Base-by-base conservation (phyloP, 2,888 invertebrate genomes). In the Pammene aurita region DNA sequence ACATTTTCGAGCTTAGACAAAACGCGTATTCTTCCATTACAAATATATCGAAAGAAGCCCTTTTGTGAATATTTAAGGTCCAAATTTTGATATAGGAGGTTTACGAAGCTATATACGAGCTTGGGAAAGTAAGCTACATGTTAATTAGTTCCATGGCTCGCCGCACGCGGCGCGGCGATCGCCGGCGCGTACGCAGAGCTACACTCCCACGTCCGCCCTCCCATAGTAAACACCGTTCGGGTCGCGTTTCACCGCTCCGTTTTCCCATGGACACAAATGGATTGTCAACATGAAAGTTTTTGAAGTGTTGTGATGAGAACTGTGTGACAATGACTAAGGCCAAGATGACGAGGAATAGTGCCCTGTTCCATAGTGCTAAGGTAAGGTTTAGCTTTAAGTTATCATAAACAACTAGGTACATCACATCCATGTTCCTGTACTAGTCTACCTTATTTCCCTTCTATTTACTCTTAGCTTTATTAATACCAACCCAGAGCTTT, bases 281-380 rank as follows among this genome's bases (percentile, higher is more conserved):
- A 79, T 81, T 81, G 76, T 78, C 77, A 81, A 83, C 83, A 86
- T 87, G 89, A 84, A 83, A 79, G 77, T 83, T 76, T 71, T 73
- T 80, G 73, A 76, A 80, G 82, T 88, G 83, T 77, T 84, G 85
- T 85, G 87, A 84, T 84, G 82, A 77, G 79, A 85, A 85, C 85
- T 84, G 85, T 88, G 84, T 88, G 85, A 84, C 75, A 73, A 94
- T 94, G 94, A 94, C 94, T 77, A 94, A 94, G 85, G 93, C 94
- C 70, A 94, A 94, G 83, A 83, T 85, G 76, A 93, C 91, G 67
- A 83, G 92, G 80, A 93, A 92, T 72, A 94, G 93, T 81, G 96
- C 96, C 75, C 93, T 96, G 71, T 96, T 94, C 86, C 96, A 96
- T 88, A 94, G 96, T 81, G 95, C 95, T 66, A 96, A 96, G 95